Evolutionary conservation across 2,888 invertebrate species (phyloP), one percentile per base, ranked within the genome.

Genomic region (Andrena minutula): DNA sequence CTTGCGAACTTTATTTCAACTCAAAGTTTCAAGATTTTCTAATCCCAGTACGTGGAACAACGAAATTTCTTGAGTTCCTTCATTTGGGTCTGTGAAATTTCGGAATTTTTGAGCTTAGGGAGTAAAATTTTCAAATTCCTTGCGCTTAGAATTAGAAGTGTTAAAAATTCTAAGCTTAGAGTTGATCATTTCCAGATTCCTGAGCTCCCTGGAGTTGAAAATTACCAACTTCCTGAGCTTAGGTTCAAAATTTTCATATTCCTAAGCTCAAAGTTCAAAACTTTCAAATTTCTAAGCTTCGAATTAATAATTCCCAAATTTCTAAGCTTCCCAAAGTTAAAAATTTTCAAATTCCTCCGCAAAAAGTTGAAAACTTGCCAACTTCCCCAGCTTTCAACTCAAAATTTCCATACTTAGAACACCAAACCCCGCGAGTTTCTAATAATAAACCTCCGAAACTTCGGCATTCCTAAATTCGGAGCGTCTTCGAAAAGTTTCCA

Each of bases 401-500:
- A 8, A 32, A 20, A 61, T 10, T 35, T 8, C 16, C 16, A 20
- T 32, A 10, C n/a, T 32, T 61, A 10, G 12, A 61, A 32, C 16
- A 4, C 20, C 4, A 20, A 20, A 23, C n/a, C 10, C 20, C 20
- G 1, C 10, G 8, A 20, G n/a, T 35, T 32, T 3, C 7, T 8
- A 32, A 20, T 28, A 32, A 23, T 30, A 60, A n/a, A 28, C 51
- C 51, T 51, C 7, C 8, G 8, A 51, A 8, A 0, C 0, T 51
- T 20, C 56, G 30, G 30, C 16, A 32, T 32, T 10, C 20, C 53
- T 1, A 56, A 23, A 41, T 41, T 32, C n/a, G 26, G 16, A 51
- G 8, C 32, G 26, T 51, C 35, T 75, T 32, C 5, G 30, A 47
- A 60, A 58, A 60, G 49, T 69, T 56, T 75, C 65, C 60, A 75